Evolutionary conservation across 2,113 vertebrate genomes (phyloP).

Genomic region (Notarius lentiginosus): DNA sequence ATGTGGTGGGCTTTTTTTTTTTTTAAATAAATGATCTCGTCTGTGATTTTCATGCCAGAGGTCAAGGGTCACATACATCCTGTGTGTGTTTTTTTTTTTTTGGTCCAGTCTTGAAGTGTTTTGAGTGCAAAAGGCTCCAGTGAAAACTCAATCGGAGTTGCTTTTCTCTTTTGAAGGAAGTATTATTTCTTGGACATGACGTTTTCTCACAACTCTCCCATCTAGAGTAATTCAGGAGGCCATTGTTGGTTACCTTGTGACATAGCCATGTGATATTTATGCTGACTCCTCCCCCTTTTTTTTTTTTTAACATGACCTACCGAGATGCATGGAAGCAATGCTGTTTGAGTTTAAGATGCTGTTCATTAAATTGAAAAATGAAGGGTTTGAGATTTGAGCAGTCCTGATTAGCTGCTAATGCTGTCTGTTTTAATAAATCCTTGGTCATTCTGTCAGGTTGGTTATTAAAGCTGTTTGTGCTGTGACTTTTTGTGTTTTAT

Average conservation of each 20-base stretch:
- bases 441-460: constrained; percentile 47
- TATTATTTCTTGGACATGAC: not conserved
- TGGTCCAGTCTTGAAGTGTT: too few species aligned
- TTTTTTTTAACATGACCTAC: not conserved
- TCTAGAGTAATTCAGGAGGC: not conserved
- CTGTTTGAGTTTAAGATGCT: not conserved
- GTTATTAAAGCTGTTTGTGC: constrained; percentile 3
- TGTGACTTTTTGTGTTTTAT: not conserved
- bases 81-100: not conserved
- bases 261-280: not conserved
- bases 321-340: not conserved
- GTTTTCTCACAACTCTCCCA: not conserved
- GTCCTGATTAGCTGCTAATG: constrained; percentile 62
- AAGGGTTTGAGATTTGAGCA: constrained; percentile 14
- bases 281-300: not conserved
- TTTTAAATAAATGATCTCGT: not conserved
- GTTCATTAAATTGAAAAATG: constrained; percentile 2
- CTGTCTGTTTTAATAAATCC: constrained; percentile 47
- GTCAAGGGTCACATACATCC: not conserved
- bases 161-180: not conserved
- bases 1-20: not conserved
- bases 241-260: not conserved
- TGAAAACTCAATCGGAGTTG: not conserved
- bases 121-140: not conserved
- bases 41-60: not conserved